Conservation (phyloP, 2,113 vertebrate genomes). For the Aspidoscelis tigris region DNA sequence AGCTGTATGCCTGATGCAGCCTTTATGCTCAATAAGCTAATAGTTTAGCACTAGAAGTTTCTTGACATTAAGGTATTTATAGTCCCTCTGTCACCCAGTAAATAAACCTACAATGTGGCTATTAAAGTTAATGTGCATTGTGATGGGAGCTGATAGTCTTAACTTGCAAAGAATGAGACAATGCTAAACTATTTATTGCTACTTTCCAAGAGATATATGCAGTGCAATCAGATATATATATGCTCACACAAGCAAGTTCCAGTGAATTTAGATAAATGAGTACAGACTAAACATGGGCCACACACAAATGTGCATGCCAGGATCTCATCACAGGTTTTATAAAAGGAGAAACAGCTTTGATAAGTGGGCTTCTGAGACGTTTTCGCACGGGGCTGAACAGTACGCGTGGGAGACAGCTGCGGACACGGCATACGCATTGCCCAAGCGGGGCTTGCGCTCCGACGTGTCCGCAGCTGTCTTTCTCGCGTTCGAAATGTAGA, state of each 20-base stretch:
- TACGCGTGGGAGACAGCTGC: too few species aligned
- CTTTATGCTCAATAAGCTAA: not conserved
- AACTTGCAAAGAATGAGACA: conserved; percentile 37
- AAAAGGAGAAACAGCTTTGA: not conserved
- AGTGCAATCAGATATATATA: not conserved
- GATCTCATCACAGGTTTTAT: not conserved
- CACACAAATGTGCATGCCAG: not conserved
- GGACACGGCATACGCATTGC: too few species aligned
- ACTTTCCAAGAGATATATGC: conserved; percentile 9
- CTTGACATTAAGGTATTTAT: conserved; percentile 27
- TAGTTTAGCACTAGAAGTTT: not conserved
- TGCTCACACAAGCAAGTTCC: not conserved
- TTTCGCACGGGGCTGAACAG: not conserved
- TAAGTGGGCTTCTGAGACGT: too few species aligned
- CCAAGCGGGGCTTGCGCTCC: too few species aligned
- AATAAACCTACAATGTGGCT: conserved; percentile 13
- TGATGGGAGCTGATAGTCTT: conserved; percentile 30
- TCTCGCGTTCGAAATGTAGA: too few species aligned
- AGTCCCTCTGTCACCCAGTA: conserved; percentile 14
- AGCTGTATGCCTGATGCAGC: not conserved
- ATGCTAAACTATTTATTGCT: conserved; percentile 1
- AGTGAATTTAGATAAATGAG: not conserved
- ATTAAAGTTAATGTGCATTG: conserved; percentile 29
- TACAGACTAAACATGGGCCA: not conserved
- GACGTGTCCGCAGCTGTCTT: too few species aligned